Percentiles rank a stretch among this genome's conserved stretches.
Evolutionary conservation across 2,888 invertebrate species (phyloP).

Genomic region (Amblyjoppa proteus): DNA sequence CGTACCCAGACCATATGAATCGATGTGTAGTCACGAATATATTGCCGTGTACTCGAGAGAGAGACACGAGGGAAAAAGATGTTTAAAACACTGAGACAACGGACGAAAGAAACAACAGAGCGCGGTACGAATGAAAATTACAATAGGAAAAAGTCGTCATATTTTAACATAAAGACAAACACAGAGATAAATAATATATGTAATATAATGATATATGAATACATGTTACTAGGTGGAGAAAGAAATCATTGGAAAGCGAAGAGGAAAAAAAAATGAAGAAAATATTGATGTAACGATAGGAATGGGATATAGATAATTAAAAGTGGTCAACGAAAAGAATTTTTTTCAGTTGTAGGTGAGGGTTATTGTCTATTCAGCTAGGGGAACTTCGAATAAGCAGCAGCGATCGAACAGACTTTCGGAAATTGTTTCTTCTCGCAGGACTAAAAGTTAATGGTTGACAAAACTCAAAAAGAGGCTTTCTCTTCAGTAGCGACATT

Average conservation of each 20-base stretch:
- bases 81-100: conserved; percentile 23
- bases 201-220: conserved; percentile 60
- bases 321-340: conserved; percentile 79
- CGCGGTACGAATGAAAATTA: conserved; percentile 20
- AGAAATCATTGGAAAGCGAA: conserved; percentile 32
- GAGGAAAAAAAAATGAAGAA: conserved; percentile 15
- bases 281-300: conserved; percentile 31
- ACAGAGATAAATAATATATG: conserved; percentile 64
- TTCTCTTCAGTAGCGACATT: conserved; percentile 40
- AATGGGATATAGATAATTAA: conserved; percentile 61
- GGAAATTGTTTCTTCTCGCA: conserved; percentile 32
- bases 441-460: conserved; percentile 22
- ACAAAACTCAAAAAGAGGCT: conserved; percentile 29
- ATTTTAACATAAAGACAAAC: conserved; percentile 72
- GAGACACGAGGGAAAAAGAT: background rate
- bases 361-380: conserved; percentile 13
- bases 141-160: conserved; percentile 64
- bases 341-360: conserved; percentile 71
- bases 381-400: conserved; percentile 26
- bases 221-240: conserved; percentile 65
- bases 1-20: background rate
- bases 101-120: conserved; percentile 46
- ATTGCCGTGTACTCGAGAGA: background rate
- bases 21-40: conserved; percentile 4
- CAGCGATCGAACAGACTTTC: conserved; percentile 52